Conservation (phyloP, 2,113 vertebrate species). For the Leptosomus discolor region DNA sequence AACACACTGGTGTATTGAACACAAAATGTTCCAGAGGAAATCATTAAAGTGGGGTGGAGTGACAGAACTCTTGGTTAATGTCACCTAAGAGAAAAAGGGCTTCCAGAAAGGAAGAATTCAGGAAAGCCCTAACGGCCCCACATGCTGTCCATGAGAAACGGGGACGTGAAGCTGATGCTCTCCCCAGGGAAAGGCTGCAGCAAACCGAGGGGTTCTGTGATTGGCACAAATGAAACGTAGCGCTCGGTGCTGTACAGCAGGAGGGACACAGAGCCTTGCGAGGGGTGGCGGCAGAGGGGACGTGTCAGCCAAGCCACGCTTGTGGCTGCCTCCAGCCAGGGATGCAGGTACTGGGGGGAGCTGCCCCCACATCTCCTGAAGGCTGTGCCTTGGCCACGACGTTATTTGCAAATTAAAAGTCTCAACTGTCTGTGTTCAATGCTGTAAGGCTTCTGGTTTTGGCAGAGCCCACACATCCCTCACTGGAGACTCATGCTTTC, state of each 20-base stretch:
- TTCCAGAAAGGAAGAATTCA: slow-evolving; percentile 4
- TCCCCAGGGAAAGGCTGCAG: neutral
- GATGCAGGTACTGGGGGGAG: neutral
- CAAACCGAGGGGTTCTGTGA: neutral
- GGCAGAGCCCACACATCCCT: neutral
- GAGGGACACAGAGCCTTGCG: neutral
- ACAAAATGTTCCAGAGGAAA: neutral
- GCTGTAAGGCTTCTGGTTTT: neutral
- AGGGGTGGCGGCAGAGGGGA: neutral
- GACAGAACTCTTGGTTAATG: neutral
- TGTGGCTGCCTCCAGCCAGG: neutral
- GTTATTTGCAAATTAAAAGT: neutral
- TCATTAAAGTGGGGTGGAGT: slow-evolving; percentile 1
- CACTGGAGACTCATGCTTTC: neutral
- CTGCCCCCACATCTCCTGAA: neutral
- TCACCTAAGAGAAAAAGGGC: neutral
- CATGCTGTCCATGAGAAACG: accelerated
- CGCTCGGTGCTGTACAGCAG: neutral
- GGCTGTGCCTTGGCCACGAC: neutral
- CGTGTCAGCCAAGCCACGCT: accelerated
- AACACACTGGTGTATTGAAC: neutral
- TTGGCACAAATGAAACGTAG: accelerated
- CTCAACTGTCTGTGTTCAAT: neutral
- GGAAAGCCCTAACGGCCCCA: neutral
- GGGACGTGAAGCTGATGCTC: neutral